Base-by-base conservation (phyloP, 2,113 vertebrate species). In the Micromys minutus region DNA sequence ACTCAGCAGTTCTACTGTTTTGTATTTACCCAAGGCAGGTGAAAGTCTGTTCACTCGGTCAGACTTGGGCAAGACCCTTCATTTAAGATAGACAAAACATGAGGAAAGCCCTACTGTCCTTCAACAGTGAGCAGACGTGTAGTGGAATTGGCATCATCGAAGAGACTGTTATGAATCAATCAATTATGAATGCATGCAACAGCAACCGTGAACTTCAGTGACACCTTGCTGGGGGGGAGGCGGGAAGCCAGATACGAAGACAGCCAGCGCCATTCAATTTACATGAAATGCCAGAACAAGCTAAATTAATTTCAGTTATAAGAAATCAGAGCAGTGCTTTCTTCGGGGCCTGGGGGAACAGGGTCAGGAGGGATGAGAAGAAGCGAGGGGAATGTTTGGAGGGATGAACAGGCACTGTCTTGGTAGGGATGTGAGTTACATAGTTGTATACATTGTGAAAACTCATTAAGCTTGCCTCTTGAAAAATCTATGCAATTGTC, bases 281-380 rank as follows among this genome's bases (percentile, higher is more conserved):
- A 61, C 42, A 80, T 50, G 52, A 59, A 81, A 45, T 55, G 83
- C 65, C 87, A 76, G 59, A 76, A 85, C 5, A 76, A 72, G 71
- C 74, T 47, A 95, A 80, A 90, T 75, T 84, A 77, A 84, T 87
- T 71, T 87, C 95, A 39, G 36, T 22, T 75, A 69, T 93, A 96
- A 91, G 79, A 83, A 93, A 87, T 42, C 19, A 80, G 63, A 93
- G n/a, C 47, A 59, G 6, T 36, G 6, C 42, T 95, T 91, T 92
- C 74, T 74, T 79, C 52, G 88, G 50, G 24, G 45, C 39, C 47
- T 36, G 5, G 24, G 39, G 31, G 5, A 16, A 29, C 7, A 55
- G 50, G 50, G 9, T 15, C n/a, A 55, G 21, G 26, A 47, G 8
- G 6, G 36, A 50, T 8, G 4, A 1, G 34, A 74, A 77, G 22